Evolutionary conservation across 2,888 invertebrate genomes (phyloP).

Genomic region (Acanthacorydalis orientalis): DNA sequence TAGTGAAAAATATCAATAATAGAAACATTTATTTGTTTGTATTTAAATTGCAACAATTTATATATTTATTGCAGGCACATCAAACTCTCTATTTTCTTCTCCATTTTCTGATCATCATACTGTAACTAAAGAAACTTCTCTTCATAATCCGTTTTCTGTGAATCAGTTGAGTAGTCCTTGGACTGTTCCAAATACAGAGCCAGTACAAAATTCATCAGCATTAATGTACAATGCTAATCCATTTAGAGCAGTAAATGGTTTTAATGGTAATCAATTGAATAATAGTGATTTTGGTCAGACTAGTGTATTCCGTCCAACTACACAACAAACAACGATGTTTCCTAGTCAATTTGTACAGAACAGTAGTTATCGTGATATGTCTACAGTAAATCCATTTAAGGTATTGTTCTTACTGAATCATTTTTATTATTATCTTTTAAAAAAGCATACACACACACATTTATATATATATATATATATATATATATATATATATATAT

Average conservation of each 20-base stretch:
- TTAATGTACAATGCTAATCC: slow-evolving; percentile 16
- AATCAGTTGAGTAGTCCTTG: not conserved
- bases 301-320: not conserved
- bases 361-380: not conserved
- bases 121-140: not conserved
- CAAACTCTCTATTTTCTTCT: not conserved
- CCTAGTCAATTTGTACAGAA: not conserved
- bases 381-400: not conserved
- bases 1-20: too few relatives aligned
- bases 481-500: too few relatives aligned
- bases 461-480: too few relatives aligned
- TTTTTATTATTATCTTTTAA: too few relatives aligned
- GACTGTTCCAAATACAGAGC: slow-evolving; percentile 3
- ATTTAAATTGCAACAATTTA: not conserved
- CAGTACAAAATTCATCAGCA: slow-evolving; percentile 3
- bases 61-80: slow-evolving; percentile 1
- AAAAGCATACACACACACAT: too few relatives aligned
- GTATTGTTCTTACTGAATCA: not conserved
- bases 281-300: not conserved
- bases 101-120: not conserved
- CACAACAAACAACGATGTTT: not conserved
- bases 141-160: slow-evolving; percentile 2
- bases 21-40: too few relatives aligned
- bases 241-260: slow-evolving; percentile 15
- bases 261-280: slow-evolving; percentile 5